Evolutionary conservation across 2,888 invertebrate genomes (phyloP), one percentile per base, ranked within the genome.

Genomic region (Cephus nigrinus): DNA sequence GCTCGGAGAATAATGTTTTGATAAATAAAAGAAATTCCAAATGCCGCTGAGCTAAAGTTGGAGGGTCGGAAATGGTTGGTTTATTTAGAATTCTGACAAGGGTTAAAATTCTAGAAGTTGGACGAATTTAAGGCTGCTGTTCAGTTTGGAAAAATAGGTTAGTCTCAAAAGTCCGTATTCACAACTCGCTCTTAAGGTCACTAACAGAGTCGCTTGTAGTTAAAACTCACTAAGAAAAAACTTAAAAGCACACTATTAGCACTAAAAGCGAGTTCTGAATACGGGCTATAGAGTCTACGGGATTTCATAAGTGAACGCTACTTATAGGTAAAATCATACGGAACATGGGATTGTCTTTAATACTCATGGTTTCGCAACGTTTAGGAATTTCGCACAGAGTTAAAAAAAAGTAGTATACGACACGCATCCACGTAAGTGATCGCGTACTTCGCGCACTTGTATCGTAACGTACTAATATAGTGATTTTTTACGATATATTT

Each of bases 21-120:
- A 78, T 75, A 72, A 78, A 78, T 75, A 40, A 75, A 78, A 78
- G 71, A 75, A 78, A 75, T 78, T 72, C 36, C 32, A 71, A 72
- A 78, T 73, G 75, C 35, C 75, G 75, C 68, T 75, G 75, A 72
- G 34, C 68, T 30, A 71, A 75, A 78, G 75, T 69, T 74, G 55
- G 71, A 40, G 77, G 78, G 78, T 78, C 78, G 78, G 78, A 75
- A 78, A 68, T 75, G 33, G 31, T 31, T 78, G 75, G 68, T 72
- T 78, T 72, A 75, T 75, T 75, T 55, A 78, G 71, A 35, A 69
- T 74, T 75, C 75, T 36, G 36, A 55, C 33, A 71, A 71, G 71
- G 71, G 31, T 71, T 71, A 31, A 69, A 32, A 31, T 74, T 68
- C 76, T 36, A 68, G 76, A 32, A 68, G 68, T 73, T 74, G 69